These are phyloP conservation scores for Leistus spinibarbis DNA, from an alignment of 2,888 invertebrate species.

Conservation along the genomic window DNA sequence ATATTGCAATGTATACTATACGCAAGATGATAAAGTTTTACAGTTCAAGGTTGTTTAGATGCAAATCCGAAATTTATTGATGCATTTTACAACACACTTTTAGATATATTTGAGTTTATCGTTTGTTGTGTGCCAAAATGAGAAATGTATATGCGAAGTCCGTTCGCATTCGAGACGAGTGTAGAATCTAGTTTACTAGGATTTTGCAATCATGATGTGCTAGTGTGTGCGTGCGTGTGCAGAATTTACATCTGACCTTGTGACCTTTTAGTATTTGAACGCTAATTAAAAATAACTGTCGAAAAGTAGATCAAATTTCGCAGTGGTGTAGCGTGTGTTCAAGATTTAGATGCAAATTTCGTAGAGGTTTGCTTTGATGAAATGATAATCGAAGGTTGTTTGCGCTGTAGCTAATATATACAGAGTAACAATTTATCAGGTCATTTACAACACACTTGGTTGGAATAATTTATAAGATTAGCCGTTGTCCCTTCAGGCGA, in stretches of 20 bases:
- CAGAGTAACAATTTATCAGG: conserved; percentile 15
- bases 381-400: neutral
- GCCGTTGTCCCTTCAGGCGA: neutral
- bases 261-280: neutral
- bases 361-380: neutral
- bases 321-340: conserved; percentile 2
- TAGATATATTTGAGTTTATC: neutral
- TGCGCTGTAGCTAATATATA: conserved; percentile 4
- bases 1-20: conserved; percentile 11
- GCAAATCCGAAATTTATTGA: neutral
- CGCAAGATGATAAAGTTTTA: neutral
- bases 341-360: conserved; percentile 6
- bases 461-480: conserved; percentile 26
- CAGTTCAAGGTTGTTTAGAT: conserved; percentile 20
- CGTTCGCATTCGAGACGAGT: neutral
- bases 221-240: neutral
- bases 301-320: conserved; percentile 7
- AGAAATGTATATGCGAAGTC: neutral
- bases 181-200: neutral
- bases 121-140: neutral
- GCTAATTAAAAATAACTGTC: conserved; percentile 7
- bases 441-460: conserved; percentile 14
- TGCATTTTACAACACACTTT: neutral
- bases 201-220: neutral
- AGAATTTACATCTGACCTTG: conserved; percentile 3